Conservation (phyloP, 2,113 vertebrate genomes). For the Varanus komodoensis region DNA sequence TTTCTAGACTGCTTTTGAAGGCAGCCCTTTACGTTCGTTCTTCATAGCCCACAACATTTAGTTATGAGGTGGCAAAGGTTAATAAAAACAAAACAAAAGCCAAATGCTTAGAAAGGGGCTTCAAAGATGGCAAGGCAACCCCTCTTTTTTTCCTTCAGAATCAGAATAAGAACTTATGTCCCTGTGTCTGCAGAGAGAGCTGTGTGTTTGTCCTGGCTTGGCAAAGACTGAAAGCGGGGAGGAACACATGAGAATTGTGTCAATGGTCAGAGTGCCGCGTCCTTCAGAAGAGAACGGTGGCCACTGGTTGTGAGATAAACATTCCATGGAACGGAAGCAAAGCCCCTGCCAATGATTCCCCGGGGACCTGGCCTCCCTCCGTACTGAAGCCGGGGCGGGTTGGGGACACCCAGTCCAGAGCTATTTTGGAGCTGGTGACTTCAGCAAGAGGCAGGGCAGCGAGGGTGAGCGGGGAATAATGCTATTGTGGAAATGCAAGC, state of each 20-base stretch:
- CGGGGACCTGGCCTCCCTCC: conserved; percentile 55
- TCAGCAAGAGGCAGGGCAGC: conserved; percentile 66
- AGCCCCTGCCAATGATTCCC: conserved; percentile 47
- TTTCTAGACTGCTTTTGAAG: too few relatives aligned
- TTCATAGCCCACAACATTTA: rapidly evolving
- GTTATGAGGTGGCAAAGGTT: neutral
- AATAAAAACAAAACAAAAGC: neutral
- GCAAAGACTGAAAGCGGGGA: conserved; percentile 35
- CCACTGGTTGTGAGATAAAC: conserved; percentile 43
- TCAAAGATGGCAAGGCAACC: neutral
- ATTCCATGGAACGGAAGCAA: conserved; percentile 62
- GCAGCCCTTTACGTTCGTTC: too few relatives aligned
- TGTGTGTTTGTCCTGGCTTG: conserved; percentile 25
- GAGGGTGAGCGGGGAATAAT: neutral
- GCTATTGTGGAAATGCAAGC: conserved; percentile 68
- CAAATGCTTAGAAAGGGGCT: neutral
- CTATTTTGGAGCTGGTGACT: conserved; percentile 68
- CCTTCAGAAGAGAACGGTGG: conserved; percentile 53
- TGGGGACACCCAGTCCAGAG: conserved; percentile 61
- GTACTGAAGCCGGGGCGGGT: conserved; percentile 55
- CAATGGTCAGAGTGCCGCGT: conserved; percentile 53
- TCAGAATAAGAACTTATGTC: neutral
- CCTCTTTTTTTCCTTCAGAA: too few relatives aligned
- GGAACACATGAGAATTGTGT: conserved; percentile 60
- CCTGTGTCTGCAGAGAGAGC: neutral